These are phyloP conservation scores for Bucorvus abyssinicus DNA, from an alignment of 2,797 vertebrate genomes.

Conservation along the genomic window DNA sequence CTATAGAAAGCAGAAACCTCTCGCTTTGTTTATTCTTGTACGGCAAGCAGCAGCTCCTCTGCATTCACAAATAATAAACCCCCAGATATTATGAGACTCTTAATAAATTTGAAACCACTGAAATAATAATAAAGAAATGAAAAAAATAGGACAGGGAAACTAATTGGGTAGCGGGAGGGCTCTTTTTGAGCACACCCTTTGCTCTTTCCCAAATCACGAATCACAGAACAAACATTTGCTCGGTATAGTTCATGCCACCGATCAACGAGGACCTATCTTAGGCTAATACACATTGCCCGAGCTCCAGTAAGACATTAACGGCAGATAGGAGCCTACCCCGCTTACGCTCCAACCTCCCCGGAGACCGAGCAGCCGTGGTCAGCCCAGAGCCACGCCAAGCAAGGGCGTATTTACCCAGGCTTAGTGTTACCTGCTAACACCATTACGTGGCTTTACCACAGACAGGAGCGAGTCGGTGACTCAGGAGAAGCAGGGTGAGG, in stretches of 20 bases:
- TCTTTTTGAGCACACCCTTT: too few relatives aligned
- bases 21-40: not conserved
- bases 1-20: not conserved
- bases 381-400: not conserved
- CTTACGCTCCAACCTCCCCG: not conserved
- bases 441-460: not conserved
- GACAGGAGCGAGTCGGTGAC: slow-evolving; percentile 30
- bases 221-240: slow-evolving; percentile 12
- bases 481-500: slow-evolving; percentile 40
- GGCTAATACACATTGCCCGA: not conserved
- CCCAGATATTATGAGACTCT: not conserved
- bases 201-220: not conserved
- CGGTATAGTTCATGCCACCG: not conserved
- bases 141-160: not conserved
- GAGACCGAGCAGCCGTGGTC: not conserved
- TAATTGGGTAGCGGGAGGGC: not conserved
- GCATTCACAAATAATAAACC: not conserved
- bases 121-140: not conserved
- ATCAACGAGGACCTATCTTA: not conserved
- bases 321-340: not conserved
- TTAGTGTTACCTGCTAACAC: not conserved
- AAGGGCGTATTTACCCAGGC: slow-evolving; percentile 37
- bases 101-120: not conserved
- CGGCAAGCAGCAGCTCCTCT: not conserved
- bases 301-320: slow-evolving; percentile 27